phyloP scores from a whole-genome alignment of 2,797 vertebrate species.

The Neostethus bicornis region DNA sequence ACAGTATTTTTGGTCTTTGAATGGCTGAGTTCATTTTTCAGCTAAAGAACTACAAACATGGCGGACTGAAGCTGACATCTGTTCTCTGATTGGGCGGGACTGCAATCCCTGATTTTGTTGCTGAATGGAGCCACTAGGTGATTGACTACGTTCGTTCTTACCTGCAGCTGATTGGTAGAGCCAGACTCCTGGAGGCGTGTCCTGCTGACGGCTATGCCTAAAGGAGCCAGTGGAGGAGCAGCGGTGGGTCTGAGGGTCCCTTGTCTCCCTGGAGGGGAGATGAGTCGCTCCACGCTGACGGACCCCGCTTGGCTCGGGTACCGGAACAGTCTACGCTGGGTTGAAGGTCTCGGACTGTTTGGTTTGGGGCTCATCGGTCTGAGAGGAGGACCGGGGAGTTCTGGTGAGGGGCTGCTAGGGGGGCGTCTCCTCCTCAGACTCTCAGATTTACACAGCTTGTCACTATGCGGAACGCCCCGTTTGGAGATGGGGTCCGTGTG shows the following conservation, averaged over 20 bases:
- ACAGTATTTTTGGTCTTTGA: too few relatives aligned
- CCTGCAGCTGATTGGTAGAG: slow-evolving; percentile 81
- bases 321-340: slow-evolving; percentile 71
- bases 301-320: slow-evolving; percentile 71
- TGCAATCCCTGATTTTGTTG: too few relatives aligned
- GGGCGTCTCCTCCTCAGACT: slow-evolving; percentile 70
- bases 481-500: slow-evolving; percentile 70
- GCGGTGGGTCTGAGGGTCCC: slow-evolving; percentile 81
- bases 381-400: slow-evolving; percentile 74
- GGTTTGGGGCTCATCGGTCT: slow-evolving; percentile 91
- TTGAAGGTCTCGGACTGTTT: slow-evolving; percentile 75
- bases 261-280: slow-evolving; percentile 79
- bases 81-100: too few relatives aligned
- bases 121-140: too few relatives aligned
- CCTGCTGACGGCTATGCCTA: slow-evolving; percentile 69
- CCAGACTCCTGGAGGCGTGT: slow-evolving; percentile 75
- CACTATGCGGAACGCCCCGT: slow-evolving; percentile 53
- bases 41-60: too few relatives aligned
- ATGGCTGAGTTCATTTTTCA: too few relatives aligned
- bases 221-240: slow-evolving; percentile 72
- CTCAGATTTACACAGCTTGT: slow-evolving; percentile 59
- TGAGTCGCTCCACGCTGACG: slow-evolving; percentile 62
- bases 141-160: slow-evolving; percentile 66
- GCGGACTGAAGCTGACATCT: too few relatives aligned
- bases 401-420: slow-evolving; percentile 62